Evolutionary conservation across 2,888 invertebrate species (phyloP), one percentile per base, ranked within the genome.

Genomic region (Athalia circularis): DNA sequence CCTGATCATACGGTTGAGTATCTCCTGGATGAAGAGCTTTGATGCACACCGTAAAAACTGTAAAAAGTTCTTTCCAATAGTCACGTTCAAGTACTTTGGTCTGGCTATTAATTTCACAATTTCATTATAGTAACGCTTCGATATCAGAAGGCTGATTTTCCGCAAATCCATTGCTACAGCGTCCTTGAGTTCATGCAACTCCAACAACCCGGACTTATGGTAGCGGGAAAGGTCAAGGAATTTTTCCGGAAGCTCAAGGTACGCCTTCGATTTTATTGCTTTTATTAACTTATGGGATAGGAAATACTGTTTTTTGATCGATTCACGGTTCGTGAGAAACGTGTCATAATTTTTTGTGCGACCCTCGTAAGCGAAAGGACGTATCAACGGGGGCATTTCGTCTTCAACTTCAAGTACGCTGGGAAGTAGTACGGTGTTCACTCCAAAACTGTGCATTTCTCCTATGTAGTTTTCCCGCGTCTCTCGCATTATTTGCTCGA

Each of bases 1-100:
- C 76, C 92, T 91, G 72, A 94, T 92, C 91, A 95, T 94, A 52
- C 94, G 86, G 84, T 94, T 93, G 83, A 94, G 93, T 83, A 96
- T 92, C 88, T 94, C 93, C 84, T 93, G 92, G 59, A 92, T 91
- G 79, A 94, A 91, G 1, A 94, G 87, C 47, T 87, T 85, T 79
- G 91, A 91, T 1, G 91, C 87, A 62, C 91, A 92, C 7, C 83
- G 82, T 82, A 91, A 89, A 8, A 91, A 86, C 15, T 87, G 87
- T 7, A 85, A 84, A 83, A 65, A 7, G 54, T 13, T 72, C 68
- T 0, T 87, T 86, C 77, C 87, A 89, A n/a, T 87, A 86, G 80
- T 86, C 81, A 81, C 88, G 85, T 52, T 87, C 84, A 84, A 52
- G 8, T 80, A 68, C 6, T 50, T 79, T 80, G 43, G 79, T 61